Base-by-base conservation (phyloP, 2,797 vertebrate species). In the Sebastes taczanowskii region DNA sequence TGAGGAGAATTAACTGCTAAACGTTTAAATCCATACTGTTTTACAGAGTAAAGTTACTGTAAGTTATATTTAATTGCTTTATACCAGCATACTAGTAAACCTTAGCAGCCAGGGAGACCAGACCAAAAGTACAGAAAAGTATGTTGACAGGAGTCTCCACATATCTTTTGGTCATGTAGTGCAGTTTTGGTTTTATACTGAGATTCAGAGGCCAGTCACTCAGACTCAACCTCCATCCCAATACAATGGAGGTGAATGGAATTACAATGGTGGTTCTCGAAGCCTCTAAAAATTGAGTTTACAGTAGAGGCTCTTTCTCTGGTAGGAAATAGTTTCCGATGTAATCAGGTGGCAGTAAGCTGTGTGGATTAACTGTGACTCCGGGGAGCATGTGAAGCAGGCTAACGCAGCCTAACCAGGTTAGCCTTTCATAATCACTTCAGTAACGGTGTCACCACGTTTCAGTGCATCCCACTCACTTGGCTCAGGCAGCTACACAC, bases 381-480 rank as follows among this genome's bases (percentile, higher is more conserved):
- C 18, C 7, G 4, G 53, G 62, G 38, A 11, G 80, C 81, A 84
- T 0, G 73, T 87, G 80, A 81, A 84, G n/a, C 53, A 3, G 30
- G 11, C 22, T 9, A 29, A 75, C 4, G 5, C 60, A n/a, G 38
- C 58, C 30, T 67, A 89, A 90, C 64, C 82, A 75, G 86, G 92
- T 90, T 84, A 86, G 59, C 61, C 81, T 86, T 87, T 92, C 67
- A 38, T 91, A 90, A 91, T 55, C n/a, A 1, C 84, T 77, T 63
- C 10, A 0, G 61, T 77, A 91, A 91, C 60, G 2, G 82, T 84
- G 86, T 91, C 88, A 83, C 78, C 91, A 84, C 72, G 69, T 83
- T 91, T 71, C 35, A 6, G 10, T 7, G 74, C 46, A 76, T 59
- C 86, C 87, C 61, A 80, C 84, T 86, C 87, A 84, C 88, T 89